Percentiles rank a stretch among this genome's conserved stretches.
Evolutionary conservation across 2,113 vertebrate species (phyloP).

Genomic region (Ia io): DNA sequence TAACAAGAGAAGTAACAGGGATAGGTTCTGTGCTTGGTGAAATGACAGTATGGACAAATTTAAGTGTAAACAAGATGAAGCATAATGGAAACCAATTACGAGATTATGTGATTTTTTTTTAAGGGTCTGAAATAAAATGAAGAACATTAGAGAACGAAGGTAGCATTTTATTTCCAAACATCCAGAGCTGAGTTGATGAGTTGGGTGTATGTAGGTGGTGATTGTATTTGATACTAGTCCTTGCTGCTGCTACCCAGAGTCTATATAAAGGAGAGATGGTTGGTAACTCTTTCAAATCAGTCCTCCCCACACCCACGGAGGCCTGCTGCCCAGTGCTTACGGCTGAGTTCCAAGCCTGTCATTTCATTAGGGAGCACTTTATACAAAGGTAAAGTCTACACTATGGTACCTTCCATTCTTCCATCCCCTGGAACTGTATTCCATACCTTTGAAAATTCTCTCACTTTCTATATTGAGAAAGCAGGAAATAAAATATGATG

Average conservation of each 20-base stretch:
- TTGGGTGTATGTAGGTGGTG: rapidly evolving
- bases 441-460: background rate
- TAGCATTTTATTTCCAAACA: background rate
- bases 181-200: background rate
- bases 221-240: background rate
- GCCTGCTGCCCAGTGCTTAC: background rate
- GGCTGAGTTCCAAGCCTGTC: conserved; percentile 12
- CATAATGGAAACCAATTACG: background rate
- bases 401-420: background rate
- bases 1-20: background rate
- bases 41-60: background rate
- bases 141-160: background rate
- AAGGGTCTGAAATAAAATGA: background rate
- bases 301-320: background rate
- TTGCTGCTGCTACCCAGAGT: background rate
- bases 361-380: background rate
- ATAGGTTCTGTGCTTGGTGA: background rate
- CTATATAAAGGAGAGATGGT: background rate
- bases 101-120: background rate
- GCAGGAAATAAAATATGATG: conserved; percentile 47
- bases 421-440: background rate
- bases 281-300: background rate
- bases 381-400: background rate
- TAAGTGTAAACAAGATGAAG: background rate
- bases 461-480: conserved; percentile 57